Evolutionary conservation across 2,888 invertebrate species (phyloP).

Genomic region (Clanis bilineata): DNA sequence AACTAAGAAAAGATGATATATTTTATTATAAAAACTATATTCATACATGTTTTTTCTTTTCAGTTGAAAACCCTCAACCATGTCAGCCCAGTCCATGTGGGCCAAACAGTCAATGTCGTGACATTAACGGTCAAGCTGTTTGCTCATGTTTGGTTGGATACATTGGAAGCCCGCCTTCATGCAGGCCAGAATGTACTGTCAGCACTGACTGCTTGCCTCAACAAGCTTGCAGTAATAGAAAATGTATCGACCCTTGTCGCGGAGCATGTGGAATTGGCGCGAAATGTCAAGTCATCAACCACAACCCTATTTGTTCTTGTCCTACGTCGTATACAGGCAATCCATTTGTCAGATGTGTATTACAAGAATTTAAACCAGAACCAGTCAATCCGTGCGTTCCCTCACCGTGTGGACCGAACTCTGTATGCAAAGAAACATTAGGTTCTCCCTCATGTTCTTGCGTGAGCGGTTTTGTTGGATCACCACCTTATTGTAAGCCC

Average conservation of each 20-base stretch:
- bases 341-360: constrained; percentile 87
- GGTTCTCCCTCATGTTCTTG: constrained; percentile 90
- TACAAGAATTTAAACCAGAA: constrained; percentile 73
- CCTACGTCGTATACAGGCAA: constrained; percentile 86
- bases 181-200: constrained; percentile 89
- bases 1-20: not conserved
- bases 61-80: constrained; percentile 60
- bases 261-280: constrained; percentile 91
- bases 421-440: constrained; percentile 86
- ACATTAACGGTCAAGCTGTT: constrained; percentile 87
- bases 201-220: constrained; percentile 89
- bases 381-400: constrained; percentile 87
- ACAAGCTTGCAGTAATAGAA: constrained; percentile 89
- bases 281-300: constrained; percentile 89
- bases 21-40: not conserved
- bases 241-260: constrained; percentile 91
- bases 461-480: constrained; percentile 84
- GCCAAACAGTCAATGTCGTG: constrained; percentile 89
- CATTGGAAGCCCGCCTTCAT: constrained; percentile 89
- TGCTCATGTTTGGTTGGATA: constrained; percentile 87
- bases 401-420: constrained; percentile 91
- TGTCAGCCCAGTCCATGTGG: constrained; percentile 87
- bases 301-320: constrained; percentile 91
- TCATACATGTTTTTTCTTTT: constrained; percentile 38
- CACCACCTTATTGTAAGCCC: constrained; percentile 89